Base-by-base conservation (phyloP, 2,113 vertebrate species). In the Hassar affinis region DNA sequence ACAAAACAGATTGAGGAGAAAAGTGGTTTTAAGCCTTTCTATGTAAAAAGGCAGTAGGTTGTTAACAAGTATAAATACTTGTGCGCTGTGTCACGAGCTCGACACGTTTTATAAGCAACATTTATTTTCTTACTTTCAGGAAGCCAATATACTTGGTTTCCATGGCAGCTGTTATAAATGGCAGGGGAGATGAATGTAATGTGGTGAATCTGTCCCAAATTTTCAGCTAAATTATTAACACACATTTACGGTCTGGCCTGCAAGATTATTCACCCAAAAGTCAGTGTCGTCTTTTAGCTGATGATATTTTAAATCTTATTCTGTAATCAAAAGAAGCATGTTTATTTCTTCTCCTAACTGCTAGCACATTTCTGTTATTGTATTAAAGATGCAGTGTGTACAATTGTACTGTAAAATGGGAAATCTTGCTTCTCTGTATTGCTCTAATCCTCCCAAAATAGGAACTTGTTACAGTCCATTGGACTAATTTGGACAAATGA, bases 81-180 rank as follows among this genome's bases (percentile, higher is more conserved):
- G 6, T 27, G 25, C 14, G 25, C 69, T n/a, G 42, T 27, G 71
- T 75, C 20, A 74, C 71, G 52, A 33, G 71, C 47, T 75, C 71
- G 52, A 76, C 27, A 76, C 18, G 22, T 76, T 76, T 76, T 54
- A 76, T 76, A 54, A 76, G 74, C 74, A 76, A 52, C 27, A 76
- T 76, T 77, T 38, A 79, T 45, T 64, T 79, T 64, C 33, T 47
- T 59, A 47, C 77, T 45, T 79, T 64, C 38, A 61, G 11, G 15
- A 64, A 79, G 42, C 56, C n/a, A n/a, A 62, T 79, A 79, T 79
- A 49, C 6, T 79, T 64, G 59, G 78, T 79, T 79, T 47, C 57
- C 57, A 79, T 61, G 42, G 78, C 57, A 79, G 38, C 74, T 38
- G 30, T 77, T 77, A 56, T 77, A 77, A 38, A 77, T 56, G 51